Conservation (phyloP, 2,888 invertebrate species). For the Conistra vaccinii region DNA sequence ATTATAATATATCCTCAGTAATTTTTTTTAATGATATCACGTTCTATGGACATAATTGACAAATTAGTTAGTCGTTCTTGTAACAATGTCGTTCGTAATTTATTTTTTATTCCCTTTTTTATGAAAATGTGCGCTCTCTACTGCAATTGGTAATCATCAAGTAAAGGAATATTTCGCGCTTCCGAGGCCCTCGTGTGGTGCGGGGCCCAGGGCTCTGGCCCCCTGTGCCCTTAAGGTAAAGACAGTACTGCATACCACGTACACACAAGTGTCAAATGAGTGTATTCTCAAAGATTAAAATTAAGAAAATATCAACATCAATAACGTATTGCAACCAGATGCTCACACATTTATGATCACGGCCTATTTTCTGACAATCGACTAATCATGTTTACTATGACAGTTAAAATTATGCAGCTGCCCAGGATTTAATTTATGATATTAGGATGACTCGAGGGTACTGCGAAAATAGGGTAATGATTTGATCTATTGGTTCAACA, state of each 20-base stretch:
- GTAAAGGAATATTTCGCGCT: too few species aligned
- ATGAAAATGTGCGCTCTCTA: too few species aligned
- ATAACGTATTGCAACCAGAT: conserved; percentile 39
- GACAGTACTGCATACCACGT: not conserved
- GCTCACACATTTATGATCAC: conserved; percentile 49
- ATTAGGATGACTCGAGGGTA: conserved; percentile 13
- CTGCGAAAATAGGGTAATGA: conserved; percentile 27
- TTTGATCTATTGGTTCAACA: conserved; percentile 12
- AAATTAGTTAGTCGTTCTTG: too few species aligned
- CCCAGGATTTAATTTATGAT: conserved; percentile 41
- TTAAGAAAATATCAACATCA: conserved; percentile 18
- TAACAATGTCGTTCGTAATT: too few species aligned
- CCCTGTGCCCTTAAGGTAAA: too few species aligned
- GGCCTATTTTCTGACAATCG: conserved; percentile 49
- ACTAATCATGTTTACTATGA: conserved; percentile 46
- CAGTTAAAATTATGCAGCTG: conserved; percentile 59
- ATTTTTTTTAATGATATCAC: too few species aligned
- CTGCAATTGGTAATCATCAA: too few species aligned
- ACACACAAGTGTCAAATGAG: conserved; percentile 6
- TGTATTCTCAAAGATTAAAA: conserved; percentile 9
- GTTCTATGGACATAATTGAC: too few species aligned
- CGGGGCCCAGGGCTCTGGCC: too few species aligned
- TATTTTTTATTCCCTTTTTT: too few species aligned
- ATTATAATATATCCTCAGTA: too few species aligned
- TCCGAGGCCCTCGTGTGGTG: too few species aligned